phyloP scores from a whole-genome alignment of 2,113 vertebrate species.

The Chaenocephalus aceratus region DNA sequence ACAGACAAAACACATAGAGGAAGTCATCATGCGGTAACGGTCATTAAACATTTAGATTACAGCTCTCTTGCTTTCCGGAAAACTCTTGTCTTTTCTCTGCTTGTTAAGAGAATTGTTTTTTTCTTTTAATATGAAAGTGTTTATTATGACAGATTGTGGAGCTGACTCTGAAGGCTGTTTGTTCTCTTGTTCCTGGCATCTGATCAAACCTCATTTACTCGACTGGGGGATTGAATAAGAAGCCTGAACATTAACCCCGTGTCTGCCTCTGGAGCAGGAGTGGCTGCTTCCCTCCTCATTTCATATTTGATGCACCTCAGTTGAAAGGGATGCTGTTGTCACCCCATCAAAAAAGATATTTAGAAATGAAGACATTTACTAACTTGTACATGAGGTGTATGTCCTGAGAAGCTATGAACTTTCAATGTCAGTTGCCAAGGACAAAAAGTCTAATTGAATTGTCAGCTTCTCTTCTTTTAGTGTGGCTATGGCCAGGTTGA shows the following conservation, averaged over 20 bases:
- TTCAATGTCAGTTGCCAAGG: conserved; percentile 1
- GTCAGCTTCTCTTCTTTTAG: conserved; percentile 8
- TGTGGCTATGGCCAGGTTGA: conserved; percentile 35
- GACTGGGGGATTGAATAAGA: conserved; percentile 64
- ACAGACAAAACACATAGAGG: conserved; percentile 67
- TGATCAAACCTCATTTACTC: conserved; percentile 70
- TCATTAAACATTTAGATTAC: conserved; percentile 82
- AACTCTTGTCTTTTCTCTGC: conserved; percentile 61
- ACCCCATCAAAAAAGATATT: background rate
- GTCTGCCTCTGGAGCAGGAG: conserved; percentile 45
- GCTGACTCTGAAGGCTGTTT: conserved; percentile 54
- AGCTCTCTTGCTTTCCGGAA: conserved; percentile 59
- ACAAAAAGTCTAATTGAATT: conserved; percentile 4
- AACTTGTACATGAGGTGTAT: background rate
- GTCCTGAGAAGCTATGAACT: conserved; percentile 25
- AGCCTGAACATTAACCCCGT: conserved; percentile 68
- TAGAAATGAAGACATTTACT: too few relatives aligned
- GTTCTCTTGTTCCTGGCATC: conserved; percentile 54
- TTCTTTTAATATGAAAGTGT: conserved; percentile 76
- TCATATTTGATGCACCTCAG: conserved; percentile 38
- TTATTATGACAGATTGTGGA: conserved; percentile 70
- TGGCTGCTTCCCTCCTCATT: conserved; percentile 55
- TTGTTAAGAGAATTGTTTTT: conserved; percentile 74
- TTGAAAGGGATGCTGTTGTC: conserved; percentile 26
- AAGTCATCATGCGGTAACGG: conserved; percentile 60